Base-by-base conservation (phyloP, 2,113 vertebrate species). In the Sapajus apella region DNA sequence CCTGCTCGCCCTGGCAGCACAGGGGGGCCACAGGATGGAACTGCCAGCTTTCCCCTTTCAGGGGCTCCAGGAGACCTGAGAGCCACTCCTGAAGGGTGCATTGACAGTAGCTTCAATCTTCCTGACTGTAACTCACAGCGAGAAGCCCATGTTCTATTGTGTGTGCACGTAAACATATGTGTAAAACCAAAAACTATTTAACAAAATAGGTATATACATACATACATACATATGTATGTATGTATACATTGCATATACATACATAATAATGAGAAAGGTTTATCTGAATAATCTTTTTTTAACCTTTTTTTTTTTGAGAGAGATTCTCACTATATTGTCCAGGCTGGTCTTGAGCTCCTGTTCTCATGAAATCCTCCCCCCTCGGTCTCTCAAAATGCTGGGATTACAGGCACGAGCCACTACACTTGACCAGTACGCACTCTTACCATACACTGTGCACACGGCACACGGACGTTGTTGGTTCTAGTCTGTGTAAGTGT, bases 391-490 rank as follows among this genome's bases (percentile, higher is more conserved):
- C 61, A 14, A 30, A 30, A 30, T 64, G 27, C 25, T 64, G 12
- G 61, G 11, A 30, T 14, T 64, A 30, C 27, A 64, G 12, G 12
- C 61, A 32, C 2, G 12, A 30, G 61, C 61, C 61, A 32, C 12
- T 2, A 5, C 2, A 6, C 61, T 6, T 1, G 0, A 68, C 30
- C 66, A 8, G 32, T 35, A 16, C 40, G 30, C 8, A 12, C 35
- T 20, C 32, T 45, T 68, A 14, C 25, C 12, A 16, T 16, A 25
- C 37, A 0, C 2, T 17, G 0, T 23, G 12, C 6, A 35, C 4
- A 1, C 16, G 0, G 14, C 47, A 2, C 1, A 7, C 16, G 1
- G 35, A 30, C 0, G 18, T n/a, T 45, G 58, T 43, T 4, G 2
- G 1, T 47, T 76, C n/a, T 61, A 14, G 72, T 43, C 12, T 45